Percentiles rank a stretch among this genome's conserved stretches.
phyloP scores from a whole-genome alignment of 2,113 vertebrate species.

The Puffinus mauretanicus region DNA sequence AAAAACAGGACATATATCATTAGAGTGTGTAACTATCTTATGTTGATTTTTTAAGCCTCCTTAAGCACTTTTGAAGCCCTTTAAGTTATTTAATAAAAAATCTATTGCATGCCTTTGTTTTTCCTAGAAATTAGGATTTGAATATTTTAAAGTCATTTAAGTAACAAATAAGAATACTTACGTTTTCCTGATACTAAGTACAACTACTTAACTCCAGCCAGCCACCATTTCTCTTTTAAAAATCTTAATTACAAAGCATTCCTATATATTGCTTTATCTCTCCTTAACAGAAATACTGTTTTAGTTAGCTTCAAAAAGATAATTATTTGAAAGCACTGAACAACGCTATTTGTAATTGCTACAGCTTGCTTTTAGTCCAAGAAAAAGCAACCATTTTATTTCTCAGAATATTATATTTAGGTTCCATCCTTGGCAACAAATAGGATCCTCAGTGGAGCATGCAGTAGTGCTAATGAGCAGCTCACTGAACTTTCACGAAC shows the following conservation, averaged over 20 bases:
- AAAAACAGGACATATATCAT: not conserved
- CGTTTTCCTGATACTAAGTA: not conserved
- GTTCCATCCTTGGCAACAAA: not conserved
- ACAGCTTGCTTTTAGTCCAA: not conserved
- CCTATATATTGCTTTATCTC: not conserved
- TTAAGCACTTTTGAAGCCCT: not conserved
- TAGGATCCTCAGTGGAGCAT: not conserved
- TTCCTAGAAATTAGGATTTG: not conserved
- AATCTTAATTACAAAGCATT: not conserved
- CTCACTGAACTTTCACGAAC: not conserved
- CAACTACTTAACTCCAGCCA: not conserved
- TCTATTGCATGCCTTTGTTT: not conserved
- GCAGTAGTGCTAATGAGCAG: not conserved
- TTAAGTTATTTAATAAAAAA: not conserved
- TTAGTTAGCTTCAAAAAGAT: not conserved
- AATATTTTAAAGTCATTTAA: not conserved
- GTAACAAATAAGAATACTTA: not conserved
- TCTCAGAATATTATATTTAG: not conserved
- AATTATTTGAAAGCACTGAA: not conserved
- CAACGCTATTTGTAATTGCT: not conserved
- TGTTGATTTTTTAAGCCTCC: not conserved
- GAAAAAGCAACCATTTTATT: not conserved
- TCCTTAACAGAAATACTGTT: not conserved
- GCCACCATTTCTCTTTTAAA: not conserved
- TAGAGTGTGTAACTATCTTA: not conserved